Conservation (phyloP, 2,113 vertebrate genomes). For the Cygnus buccinator region DNA sequence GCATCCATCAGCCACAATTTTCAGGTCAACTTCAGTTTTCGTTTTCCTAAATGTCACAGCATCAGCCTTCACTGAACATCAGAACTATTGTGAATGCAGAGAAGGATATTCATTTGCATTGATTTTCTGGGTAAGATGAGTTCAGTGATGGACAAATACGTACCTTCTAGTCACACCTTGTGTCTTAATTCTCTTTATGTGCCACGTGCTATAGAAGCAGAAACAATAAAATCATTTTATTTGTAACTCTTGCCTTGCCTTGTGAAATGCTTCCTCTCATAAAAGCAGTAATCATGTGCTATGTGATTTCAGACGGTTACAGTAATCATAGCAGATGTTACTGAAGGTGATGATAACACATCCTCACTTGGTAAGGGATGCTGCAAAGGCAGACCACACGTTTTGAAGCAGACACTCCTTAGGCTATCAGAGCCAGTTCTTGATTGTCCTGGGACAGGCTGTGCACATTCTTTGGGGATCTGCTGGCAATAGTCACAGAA, state of each 20-base stretch:
- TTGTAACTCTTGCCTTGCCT: constrained; percentile 51
- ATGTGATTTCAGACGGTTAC: background rate
- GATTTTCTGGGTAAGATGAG: background rate
- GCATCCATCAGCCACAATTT: background rate
- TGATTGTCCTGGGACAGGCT: background rate
- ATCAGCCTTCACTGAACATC: background rate
- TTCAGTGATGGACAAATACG: constrained; percentile 20
- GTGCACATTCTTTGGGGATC: background rate
- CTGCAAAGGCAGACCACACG: rapidly evolving
- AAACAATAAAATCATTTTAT: constrained; percentile 66
- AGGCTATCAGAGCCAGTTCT: background rate
- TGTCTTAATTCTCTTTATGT: constrained; percentile 68
- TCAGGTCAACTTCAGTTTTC: background rate
- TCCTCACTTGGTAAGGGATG: background rate
- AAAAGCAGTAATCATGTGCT: background rate
- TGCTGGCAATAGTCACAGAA: background rate
- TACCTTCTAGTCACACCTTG: constrained; percentile 34
- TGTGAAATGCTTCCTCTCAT: background rate
- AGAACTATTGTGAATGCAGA: background rate
- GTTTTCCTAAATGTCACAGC: background rate
- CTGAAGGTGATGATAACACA: background rate
- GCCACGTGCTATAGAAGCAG: constrained; percentile 35
- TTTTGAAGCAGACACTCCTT: background rate
- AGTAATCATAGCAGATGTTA: background rate
- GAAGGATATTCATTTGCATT: background rate